phyloP scores from a whole-genome alignment of 1,140 invertebrate genomes.

The Heliconius himera region DNA sequence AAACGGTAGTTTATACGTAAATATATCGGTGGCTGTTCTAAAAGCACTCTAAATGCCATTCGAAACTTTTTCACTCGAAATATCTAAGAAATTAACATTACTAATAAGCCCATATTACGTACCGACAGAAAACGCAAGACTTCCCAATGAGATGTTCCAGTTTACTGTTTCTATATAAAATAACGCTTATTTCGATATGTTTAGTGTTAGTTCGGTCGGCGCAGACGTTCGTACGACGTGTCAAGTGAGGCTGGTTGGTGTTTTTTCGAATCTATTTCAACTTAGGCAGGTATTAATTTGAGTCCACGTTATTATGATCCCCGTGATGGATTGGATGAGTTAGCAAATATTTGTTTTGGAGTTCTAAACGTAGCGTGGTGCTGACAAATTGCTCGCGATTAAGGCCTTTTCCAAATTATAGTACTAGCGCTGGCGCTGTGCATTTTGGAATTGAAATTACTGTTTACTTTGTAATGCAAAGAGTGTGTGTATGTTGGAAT shows the following conservation, averaged over 20 bases:
- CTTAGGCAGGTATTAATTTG: slow-evolving; percentile 76
- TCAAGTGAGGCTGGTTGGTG: slow-evolving; percentile 45
- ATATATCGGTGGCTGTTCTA: slow-evolving; percentile 71
- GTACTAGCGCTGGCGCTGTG: neutral
- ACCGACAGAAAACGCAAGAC: slow-evolving; percentile 43
- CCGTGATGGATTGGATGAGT: slow-evolving; percentile 75
- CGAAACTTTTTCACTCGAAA: slow-evolving; percentile 63
- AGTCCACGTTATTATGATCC: slow-evolving; percentile 72
- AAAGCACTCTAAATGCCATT: slow-evolving; percentile 77
- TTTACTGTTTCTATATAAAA: neutral
- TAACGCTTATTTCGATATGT: neutral
- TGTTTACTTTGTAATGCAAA: slow-evolving; percentile 7
- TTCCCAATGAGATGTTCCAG: slow-evolving; percentile 14
- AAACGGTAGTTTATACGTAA: slow-evolving; percentile 63
- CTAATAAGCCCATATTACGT: slow-evolving; percentile 66
- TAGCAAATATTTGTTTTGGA: slow-evolving; percentile 61
- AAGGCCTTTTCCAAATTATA: slow-evolving; percentile 1
- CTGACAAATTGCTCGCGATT: slow-evolving; percentile 7
- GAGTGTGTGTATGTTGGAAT: neutral
- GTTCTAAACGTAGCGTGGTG: neutral
- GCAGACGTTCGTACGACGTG: neutral
- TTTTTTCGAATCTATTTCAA: slow-evolving; percentile 65
- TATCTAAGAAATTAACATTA: slow-evolving; percentile 73
- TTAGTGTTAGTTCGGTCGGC: neutral
- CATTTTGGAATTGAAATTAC: neutral